These are phyloP conservation scores for Lepidotrigona ventralis DNA, from an alignment of 1,140 invertebrate species.

Conservation along the genomic window DNA sequence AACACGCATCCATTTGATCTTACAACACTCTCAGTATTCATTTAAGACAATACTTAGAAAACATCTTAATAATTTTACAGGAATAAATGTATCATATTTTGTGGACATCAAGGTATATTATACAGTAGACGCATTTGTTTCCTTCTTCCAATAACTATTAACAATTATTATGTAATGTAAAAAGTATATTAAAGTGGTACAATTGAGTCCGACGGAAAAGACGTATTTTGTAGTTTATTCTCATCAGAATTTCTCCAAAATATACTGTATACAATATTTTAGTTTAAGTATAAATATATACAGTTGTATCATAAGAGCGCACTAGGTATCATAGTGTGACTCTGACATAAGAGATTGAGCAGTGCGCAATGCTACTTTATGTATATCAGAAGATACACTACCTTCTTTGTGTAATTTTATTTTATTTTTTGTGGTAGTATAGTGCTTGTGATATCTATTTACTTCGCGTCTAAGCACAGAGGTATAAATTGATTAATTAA, in stretches of 20 bases:
- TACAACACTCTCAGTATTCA: constrained; percentile 27
- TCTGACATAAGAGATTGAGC: constrained; percentile 75
- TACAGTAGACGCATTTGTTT: constrained; percentile 44
- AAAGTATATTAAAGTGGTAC: constrained; percentile 63
- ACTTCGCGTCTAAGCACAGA: constrained; percentile 69
- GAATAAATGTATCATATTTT: constrained; percentile 47
- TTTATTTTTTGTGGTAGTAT: constrained; percentile 61
- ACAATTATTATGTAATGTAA: constrained; percentile 59
- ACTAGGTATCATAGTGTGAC: constrained; percentile 71
- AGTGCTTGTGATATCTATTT: constrained; percentile 64
- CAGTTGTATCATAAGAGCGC: constrained; percentile 74
- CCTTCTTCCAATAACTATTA: constrained; percentile 41
- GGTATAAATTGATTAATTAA: constrained; percentile 66
- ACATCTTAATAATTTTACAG: constrained; percentile 42
- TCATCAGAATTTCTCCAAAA: constrained; percentile 78
- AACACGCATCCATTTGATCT: constrained; percentile 39
- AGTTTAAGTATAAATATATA: constrained; percentile 80
- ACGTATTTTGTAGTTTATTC: constrained; percentile 72
- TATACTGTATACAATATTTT: constrained; percentile 80
- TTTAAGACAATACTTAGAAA: constrained; percentile 29
- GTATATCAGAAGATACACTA: constrained; percentile 63
- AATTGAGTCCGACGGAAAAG: constrained; percentile 65
- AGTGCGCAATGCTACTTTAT: constrained; percentile 72
- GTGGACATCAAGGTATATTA: constrained; percentile 47
- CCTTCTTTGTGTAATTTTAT: constrained; percentile 53